phyloP scores from a whole-genome alignment of 2,888 invertebrate species.

The Malthinus seriepunctatus region DNA sequence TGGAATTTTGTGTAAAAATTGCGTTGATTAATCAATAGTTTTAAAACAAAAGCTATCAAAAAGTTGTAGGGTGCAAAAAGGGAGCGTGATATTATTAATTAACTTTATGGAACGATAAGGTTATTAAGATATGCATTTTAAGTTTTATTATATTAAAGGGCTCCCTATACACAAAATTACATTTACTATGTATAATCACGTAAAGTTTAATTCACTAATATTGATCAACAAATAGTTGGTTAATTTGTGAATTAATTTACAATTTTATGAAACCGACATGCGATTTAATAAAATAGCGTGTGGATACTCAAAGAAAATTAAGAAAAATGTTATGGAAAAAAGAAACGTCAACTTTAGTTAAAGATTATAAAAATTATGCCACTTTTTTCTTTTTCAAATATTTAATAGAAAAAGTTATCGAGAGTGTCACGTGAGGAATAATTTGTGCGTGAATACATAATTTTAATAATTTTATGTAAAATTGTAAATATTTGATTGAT shows the following conservation, averaged over 20 bases:
- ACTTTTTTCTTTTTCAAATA: too few species aligned
- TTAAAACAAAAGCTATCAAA: not conserved
- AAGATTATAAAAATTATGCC: too few species aligned
- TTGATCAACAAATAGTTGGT: not conserved
- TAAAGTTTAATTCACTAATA: not conserved
- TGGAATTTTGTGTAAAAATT: too few species aligned
- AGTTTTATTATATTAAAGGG: not conserved
- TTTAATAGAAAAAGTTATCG: too few species aligned
- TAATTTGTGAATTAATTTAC: conserved; percentile 4
- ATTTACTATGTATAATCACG: not conserved
- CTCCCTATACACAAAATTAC: not conserved
- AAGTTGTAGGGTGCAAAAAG: not conserved
- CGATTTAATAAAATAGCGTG: not conserved
- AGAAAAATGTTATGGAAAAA: too few species aligned
- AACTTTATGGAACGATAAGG: conserved; percentile 1
- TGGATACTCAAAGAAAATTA: not conserved
- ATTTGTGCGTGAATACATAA: too few species aligned
- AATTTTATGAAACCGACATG: conserved; percentile 2
- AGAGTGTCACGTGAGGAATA: too few species aligned
- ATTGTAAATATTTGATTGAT: too few species aligned
- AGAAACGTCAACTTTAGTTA: too few species aligned
- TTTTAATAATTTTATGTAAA: too few species aligned
- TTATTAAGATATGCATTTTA: not conserved
- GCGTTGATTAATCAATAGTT: too few species aligned
- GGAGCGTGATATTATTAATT: conserved; percentile 2